Evolutionary conservation across 2,113 vertebrate genomes (phyloP), one percentile per base, ranked within the genome.

Genomic region (Eurystomus gularis): DNA sequence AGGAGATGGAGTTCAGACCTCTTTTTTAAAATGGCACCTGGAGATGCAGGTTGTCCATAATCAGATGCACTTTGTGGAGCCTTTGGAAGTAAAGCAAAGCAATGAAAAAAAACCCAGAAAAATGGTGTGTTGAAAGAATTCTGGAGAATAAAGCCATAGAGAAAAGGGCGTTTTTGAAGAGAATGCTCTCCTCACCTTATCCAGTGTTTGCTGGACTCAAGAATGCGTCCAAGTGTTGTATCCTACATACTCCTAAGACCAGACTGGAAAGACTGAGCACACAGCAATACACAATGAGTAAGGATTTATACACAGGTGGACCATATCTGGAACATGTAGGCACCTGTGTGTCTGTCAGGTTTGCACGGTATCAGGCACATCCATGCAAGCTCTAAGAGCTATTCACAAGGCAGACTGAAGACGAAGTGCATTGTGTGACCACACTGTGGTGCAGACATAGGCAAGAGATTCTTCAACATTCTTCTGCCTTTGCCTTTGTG

Each of bases 381-480:
- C 52, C 49, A 3, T 17, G 33, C 13, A 29, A 40, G 15, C 26
- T 77, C 26, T 42, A 18, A 76, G 66, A 76, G 72, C 65, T 71
- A 12, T 68, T 90, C 51, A 12, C 35, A 37, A 35, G 79, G 49
- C 49, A 69, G 29, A 21, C 0, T 4, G 17, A 55, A 62, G 21
- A 28, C 57, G 16, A 58, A 60, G 29, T 0, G 0, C 10, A 0
- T 33, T 48, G 33, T 82, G n/a, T 66, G 33, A 48, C 13, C 13
- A 5, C 31, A 9, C 31, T 46, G n/a, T 40, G 19, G 12, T 72
- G 40, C 48, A 72, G 33, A 40, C 10, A 1, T 11, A n/a, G 31
- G n/a, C 31, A 58, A 49, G 48, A 72, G 29, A 77, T 35, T 58
- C 15, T 52, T 64, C 1, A 8, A 2, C 44, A 24, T 83, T 86